Conservation (phyloP, 2,113 vertebrate genomes). For the Podarcis cretensis region DNA sequence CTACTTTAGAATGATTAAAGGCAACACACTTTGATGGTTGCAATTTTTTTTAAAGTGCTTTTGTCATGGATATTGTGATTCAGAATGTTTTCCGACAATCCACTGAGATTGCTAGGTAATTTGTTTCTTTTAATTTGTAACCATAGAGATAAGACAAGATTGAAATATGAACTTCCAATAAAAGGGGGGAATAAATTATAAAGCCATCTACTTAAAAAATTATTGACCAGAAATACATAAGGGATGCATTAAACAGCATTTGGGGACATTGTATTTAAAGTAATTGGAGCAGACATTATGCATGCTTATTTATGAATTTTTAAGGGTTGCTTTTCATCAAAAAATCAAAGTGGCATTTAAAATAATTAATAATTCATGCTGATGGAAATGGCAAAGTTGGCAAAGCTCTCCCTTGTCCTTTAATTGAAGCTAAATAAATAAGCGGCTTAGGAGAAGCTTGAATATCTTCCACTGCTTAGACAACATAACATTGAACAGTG, state of each 20-base stretch:
- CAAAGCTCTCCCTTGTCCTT: constrained; percentile 44
- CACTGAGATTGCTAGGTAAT: constrained; percentile 27
- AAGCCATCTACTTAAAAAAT: constrained; percentile 58
- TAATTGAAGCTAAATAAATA: constrained; percentile 64
- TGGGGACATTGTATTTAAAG: constrained; percentile 60
- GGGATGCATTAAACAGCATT: constrained; percentile 58
- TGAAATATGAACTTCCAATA: constrained; percentile 50
- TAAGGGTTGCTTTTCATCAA: constrained; percentile 70
- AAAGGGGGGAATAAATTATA: constrained; percentile 45
- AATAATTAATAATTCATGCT: constrained; percentile 74
- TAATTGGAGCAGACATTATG: constrained; percentile 70
- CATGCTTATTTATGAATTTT: constrained; percentile 74
- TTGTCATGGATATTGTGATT: constrained; percentile 38
- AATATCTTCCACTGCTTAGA: constrained; percentile 41
- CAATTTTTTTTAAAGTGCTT: constrained; percentile 24
- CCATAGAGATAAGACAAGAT: constrained; percentile 46
- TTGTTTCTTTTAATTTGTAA: constrained; percentile 53
- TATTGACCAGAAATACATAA: constrained; percentile 62
- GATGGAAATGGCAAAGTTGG: constrained; percentile 62
- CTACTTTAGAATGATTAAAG: constrained; percentile 22
- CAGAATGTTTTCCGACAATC: constrained; percentile 30
- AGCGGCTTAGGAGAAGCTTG: not conserved
- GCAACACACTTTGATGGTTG: constrained; percentile 33
- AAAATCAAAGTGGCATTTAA: constrained; percentile 72
- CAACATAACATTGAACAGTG: not conserved